These are phyloP conservation scores for Calliphora vicina DNA, from an alignment of 1,140 invertebrate genomes.

Conservation along the genomic window DNA sequence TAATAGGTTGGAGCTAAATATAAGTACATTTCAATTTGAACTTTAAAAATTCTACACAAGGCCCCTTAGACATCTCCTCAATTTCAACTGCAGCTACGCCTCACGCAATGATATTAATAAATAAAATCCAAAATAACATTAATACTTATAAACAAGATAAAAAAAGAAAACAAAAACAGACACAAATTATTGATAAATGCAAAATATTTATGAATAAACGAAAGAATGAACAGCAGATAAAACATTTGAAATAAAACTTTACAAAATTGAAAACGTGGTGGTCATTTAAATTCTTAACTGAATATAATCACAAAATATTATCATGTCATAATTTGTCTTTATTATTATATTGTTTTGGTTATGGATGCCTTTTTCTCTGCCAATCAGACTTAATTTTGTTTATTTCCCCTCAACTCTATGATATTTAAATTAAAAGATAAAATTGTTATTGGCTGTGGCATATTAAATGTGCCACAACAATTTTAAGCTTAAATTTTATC, in stretches of 20 bases:
- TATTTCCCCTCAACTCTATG: not conserved
- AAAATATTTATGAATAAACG: not conserved
- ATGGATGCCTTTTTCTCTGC: not conserved
- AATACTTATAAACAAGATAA: not conserved
- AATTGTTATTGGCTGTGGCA: not conserved
- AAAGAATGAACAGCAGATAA: not conserved
- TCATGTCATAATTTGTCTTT: not conserved
- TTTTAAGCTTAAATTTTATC: not conserved
- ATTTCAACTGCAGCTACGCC: no score
- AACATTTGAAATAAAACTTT: not conserved
- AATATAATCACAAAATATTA: not conserved
- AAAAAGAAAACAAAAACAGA: not conserved
- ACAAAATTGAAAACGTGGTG: not conserved
- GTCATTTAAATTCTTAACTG: slow-evolving; percentile 1
- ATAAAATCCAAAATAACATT: not conserved
- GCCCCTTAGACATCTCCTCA: no score
- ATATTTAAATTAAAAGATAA: not conserved
- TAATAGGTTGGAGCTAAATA: no score
- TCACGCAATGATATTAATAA: no score
- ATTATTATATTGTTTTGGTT: not conserved
- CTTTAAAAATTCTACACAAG: no score
- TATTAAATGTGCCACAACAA: slow-evolving; percentile 2
- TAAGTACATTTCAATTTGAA: no score
- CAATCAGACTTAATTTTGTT: not conserved
- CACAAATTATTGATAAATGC: not conserved